Conservation (phyloP, 2,888 invertebrate species). For the Macrosoma leucophasiata region DNA sequence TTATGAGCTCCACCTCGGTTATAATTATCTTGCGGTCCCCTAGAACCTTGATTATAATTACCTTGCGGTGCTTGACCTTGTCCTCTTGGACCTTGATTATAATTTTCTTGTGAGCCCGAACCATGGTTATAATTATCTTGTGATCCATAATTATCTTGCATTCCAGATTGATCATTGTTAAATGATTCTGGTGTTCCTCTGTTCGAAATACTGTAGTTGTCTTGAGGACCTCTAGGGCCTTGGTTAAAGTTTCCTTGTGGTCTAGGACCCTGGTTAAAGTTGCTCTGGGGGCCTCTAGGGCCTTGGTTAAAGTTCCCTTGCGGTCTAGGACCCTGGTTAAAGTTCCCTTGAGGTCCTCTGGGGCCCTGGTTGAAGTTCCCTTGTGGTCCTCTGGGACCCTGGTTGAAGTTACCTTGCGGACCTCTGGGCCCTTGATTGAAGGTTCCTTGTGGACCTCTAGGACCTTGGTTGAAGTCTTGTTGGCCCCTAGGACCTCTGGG, state of each 20-base stretch:
- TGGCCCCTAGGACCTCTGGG: constrained; percentile 5
- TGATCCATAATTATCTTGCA: constrained; percentile 8
- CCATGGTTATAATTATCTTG: constrained; percentile 9
- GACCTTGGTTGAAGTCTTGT: constrained; percentile 13
- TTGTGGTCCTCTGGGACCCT: constrained; percentile 8
- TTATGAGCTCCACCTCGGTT: constrained; percentile 5
- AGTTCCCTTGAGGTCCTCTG: constrained; percentile 6
- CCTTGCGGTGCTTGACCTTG: too few relatives aligned
- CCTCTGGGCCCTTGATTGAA: too few relatives aligned
- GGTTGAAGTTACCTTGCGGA: constrained; percentile 4
- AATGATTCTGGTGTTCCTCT: constrained; percentile 6
- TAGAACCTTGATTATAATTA: constrained; percentile 8
- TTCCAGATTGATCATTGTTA: too few relatives aligned
- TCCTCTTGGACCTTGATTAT: constrained; percentile 4
- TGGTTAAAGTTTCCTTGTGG: constrained; percentile 15
- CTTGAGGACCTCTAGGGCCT: constrained; percentile 13
- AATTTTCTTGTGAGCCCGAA: constrained; percentile 8
- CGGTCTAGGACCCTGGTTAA: constrained; percentile 4
- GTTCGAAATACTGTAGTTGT: too few relatives aligned
- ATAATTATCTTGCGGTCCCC: constrained; percentile 1
- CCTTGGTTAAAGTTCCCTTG: constrained; percentile 10
- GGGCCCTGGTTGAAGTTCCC: too few relatives aligned
- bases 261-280: constrained; percentile 8
- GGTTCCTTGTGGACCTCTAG: constrained; percentile 13
- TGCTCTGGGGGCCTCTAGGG: constrained; percentile 3